Percentiles rank a stretch among this genome's conserved stretches.
Conservation (phyloP, 2,113 vertebrate species). For the Indicator maculatus region DNA sequence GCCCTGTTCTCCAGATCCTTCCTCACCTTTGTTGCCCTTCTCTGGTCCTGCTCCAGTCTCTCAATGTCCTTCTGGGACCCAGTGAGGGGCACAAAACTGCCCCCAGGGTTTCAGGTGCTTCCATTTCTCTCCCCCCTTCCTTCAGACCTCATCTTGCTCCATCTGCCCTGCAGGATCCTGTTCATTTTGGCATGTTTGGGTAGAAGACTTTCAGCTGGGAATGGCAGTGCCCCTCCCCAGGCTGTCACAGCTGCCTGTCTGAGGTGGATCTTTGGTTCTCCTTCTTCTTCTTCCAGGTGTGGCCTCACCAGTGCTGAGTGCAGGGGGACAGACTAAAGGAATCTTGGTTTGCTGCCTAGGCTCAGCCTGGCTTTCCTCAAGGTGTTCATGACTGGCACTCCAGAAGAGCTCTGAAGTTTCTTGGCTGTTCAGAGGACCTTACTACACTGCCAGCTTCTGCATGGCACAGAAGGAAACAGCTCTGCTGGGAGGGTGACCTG, state of each 20-base stretch:
- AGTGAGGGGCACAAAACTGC: neutral
- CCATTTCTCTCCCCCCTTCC: neutral
- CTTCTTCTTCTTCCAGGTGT: no score
- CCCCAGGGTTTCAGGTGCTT: neutral
- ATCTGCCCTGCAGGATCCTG: neutral
- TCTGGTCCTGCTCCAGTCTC: neutral
- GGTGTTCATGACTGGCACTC: neutral
- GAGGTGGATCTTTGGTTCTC: neutral
- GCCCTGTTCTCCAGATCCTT: no score
- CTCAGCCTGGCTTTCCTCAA: neutral
- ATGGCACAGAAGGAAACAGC: neutral
- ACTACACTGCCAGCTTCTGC: neutral
- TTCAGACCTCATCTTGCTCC: accelerated
- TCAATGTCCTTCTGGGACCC: neutral
- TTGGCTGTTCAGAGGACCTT: neutral
- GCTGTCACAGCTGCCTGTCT: neutral
- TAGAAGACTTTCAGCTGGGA: neutral
- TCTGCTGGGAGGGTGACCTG: neutral
- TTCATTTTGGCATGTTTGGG: neutral
- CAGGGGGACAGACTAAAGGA: no score
- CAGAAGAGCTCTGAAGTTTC: neutral
- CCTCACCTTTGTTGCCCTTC: no score
- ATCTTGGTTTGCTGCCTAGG: neutral
- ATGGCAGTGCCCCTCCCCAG: neutral
- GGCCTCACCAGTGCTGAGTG: no score